Evolutionary conservation across 1,140 invertebrate species (phyloP).

Genomic region (Bombus sibiricus): DNA sequence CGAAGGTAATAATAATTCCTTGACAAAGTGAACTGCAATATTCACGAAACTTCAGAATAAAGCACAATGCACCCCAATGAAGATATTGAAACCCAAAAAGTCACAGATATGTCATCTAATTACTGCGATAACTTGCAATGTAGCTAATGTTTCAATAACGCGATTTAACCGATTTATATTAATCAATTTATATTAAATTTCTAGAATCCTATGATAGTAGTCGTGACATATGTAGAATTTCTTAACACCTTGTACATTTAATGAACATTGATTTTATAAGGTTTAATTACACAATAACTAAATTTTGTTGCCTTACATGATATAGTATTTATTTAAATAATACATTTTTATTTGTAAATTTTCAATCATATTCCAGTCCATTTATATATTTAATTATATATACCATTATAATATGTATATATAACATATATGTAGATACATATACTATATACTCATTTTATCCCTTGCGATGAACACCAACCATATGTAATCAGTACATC

Average conservation of each 20-base stretch:
- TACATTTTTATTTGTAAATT: background rate
- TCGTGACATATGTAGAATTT: too few relatives aligned
- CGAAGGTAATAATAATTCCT: background rate
- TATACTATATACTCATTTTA: background rate
- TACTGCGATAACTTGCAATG: too few relatives aligned
- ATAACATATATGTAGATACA: background rate
- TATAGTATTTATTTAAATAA: background rate
- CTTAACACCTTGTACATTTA: too few relatives aligned
- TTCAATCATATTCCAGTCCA: background rate
- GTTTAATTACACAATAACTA: background rate
- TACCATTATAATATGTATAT: too few relatives aligned
- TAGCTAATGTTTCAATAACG: too few relatives aligned
- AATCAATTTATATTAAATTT: background rate
- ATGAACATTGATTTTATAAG: background rate
- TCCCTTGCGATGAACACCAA: background rate
- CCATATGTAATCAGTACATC: constrained; percentile 35
- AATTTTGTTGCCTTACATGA: background rate
- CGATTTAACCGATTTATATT: background rate
- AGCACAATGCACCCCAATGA: too few relatives aligned
- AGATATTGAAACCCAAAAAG: too few relatives aligned
- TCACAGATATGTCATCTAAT: too few relatives aligned
- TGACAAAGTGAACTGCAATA: too few relatives aligned
- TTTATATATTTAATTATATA: background rate
- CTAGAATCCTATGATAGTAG: too few relatives aligned
- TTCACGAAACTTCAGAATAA: too few relatives aligned